Evolutionary conservation across 2,113 vertebrate genomes (phyloP).

Genomic region (Sapajus apella): DNA sequence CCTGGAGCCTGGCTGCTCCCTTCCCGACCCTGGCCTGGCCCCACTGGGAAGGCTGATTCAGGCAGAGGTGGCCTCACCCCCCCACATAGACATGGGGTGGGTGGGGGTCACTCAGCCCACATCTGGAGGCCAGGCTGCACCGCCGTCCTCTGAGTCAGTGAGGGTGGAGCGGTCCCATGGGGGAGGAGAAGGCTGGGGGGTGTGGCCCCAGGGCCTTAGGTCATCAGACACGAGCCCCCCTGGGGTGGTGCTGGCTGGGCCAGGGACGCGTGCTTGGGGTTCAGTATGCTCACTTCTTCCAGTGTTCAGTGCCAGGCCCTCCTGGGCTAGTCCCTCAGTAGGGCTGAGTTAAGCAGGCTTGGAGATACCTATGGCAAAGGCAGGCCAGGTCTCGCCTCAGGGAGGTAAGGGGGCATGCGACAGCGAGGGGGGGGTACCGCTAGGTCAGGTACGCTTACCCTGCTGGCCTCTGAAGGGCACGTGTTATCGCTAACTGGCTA

Average conservation of each 20-base stretch:
- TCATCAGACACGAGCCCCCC: neutral
- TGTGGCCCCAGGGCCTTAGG: neutral
- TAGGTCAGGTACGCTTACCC: neutral
- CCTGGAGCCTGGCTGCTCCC: neutral
- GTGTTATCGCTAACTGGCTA: neutral
- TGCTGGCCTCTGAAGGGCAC: neutral
- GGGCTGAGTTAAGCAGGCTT: neutral
- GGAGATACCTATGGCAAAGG: neutral
- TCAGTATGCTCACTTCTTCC: neutral
- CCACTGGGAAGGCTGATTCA: neutral
- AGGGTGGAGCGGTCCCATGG: neutral
- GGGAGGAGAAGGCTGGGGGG: neutral
- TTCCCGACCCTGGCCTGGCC: neutral
- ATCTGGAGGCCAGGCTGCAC: conserved; percentile 56
- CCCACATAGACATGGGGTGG: neutral
- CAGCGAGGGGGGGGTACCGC: neutral
- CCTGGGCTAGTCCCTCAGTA: neutral
- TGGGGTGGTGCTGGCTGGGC: neutral
- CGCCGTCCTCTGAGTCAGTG: neutral
- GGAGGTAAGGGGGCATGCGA: neutral
- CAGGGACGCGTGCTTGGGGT: neutral
- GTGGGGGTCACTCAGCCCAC: neutral
- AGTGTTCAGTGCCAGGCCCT: neutral
- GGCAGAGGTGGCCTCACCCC: neutral
- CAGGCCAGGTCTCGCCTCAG: neutral